phyloP scores from a whole-genome alignment of 2,797 vertebrate species.

The Leptodactylus fallax region DNA sequence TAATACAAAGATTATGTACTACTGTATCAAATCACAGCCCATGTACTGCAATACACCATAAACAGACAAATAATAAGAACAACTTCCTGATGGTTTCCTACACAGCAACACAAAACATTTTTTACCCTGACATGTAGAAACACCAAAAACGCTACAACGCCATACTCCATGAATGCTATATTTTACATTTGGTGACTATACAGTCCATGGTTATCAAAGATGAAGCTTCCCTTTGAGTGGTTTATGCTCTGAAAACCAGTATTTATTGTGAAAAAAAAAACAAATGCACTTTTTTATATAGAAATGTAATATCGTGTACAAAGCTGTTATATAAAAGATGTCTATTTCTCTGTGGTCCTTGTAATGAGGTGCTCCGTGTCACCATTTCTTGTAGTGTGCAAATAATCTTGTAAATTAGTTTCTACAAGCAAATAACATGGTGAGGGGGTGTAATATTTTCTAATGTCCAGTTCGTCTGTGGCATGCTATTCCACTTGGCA shows the following conservation, averaged over 20 bases:
- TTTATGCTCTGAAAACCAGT: slow-evolving; percentile 44
- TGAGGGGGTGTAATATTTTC: slow-evolving; percentile 9
- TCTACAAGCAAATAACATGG: slow-evolving; percentile 30
- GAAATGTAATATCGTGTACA: slow-evolving; percentile 36
- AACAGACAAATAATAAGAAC: neutral
- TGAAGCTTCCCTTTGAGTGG: neutral
- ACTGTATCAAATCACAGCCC: neutral
- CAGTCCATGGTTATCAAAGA: neutral
- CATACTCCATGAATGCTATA: neutral
- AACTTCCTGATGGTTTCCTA: neutral
- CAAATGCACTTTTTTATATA: slow-evolving; percentile 48
- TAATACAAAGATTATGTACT: too few species aligned
- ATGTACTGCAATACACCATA: neutral
- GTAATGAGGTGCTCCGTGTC: slow-evolving; percentile 24
- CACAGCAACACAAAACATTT: neutral
- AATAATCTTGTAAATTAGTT: slow-evolving; percentile 13
- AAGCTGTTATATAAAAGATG: slow-evolving; percentile 15
- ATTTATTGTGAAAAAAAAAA: slow-evolving; percentile 49
- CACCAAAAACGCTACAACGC: neutral
- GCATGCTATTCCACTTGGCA: slow-evolving; percentile 46
- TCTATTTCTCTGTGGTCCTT: slow-evolving; percentile 30
- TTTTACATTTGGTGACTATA: neutral
- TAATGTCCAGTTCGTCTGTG: slow-evolving; percentile 23
- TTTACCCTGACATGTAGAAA: neutral
- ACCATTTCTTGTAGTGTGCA: slow-evolving; percentile 1